Evolutionary conservation across 2,797 vertebrate species (phyloP), one percentile per base, ranked within the genome.

Genomic region (Chrysocyon brachyurus): DNA sequence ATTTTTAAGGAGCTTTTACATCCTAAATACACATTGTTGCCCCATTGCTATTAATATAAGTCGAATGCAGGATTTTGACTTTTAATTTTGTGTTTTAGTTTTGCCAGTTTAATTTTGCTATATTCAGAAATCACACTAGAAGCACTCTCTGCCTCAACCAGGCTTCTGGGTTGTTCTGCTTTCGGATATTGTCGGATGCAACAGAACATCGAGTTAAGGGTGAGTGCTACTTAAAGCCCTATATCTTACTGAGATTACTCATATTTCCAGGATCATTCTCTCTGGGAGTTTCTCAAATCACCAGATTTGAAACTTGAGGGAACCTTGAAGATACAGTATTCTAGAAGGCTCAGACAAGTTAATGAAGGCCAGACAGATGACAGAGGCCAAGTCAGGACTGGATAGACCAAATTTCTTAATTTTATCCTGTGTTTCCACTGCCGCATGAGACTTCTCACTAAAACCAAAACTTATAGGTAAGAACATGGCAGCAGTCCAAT

Each of bases 1-100:
- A 31, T 78, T 68, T 95, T 88, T 72, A 90, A 94, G 64, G 31
- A 63, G 7, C 3, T 57, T 87, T 9, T n/a, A 9, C 16, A 90
- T 77, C 52, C 17, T 73, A 46, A 96, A 64, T 14, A 92, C 16
- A 75, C 4, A 68, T 26, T 73, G 26, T 82, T 89, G 28, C 28
- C 2, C 2, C 46, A 28, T 31, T 93, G 28, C 12, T 95, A 28
- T 64, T 93, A 33, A 93, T 93, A 31, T 77, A 95, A 92, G 81
- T 81, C 24, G 75, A 15, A 19, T 72, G 16, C 12, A 70, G 14
- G 66, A 46, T 46, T 46, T 46, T 46, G 6, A 46, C 40, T 46
- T 46, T 46, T 46, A 46, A 46, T 46, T 46, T 46, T 46, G 40
- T 1, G 7, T 46, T 46, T 46, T 46, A 49, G 1, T 49, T 96